phyloP scores from a whole-genome alignment of 2,797 vertebrate species.

The Catostomus latipinnis region DNA sequence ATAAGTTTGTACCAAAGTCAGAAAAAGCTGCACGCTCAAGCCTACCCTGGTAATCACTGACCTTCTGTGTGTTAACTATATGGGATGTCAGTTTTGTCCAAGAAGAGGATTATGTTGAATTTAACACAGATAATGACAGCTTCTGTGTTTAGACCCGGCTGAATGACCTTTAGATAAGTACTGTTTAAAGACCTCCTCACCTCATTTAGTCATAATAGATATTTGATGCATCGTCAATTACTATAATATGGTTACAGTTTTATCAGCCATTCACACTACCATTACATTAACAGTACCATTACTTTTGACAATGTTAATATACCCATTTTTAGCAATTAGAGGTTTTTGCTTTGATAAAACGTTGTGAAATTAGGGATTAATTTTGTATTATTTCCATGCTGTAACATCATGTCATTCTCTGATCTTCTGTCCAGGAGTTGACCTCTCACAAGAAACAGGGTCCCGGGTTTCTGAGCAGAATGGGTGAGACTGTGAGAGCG shows the following conservation, averaged over 20 bases:
- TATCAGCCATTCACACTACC: slow-evolving; percentile 10
- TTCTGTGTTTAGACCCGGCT: slow-evolving; percentile 11
- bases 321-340: not conserved
- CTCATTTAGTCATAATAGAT: slow-evolving; percentile 11
- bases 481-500: slow-evolving; percentile 90
- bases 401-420: not conserved
- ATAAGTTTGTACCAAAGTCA: too few species aligned
- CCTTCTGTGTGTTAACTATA: slow-evolving; percentile 11
- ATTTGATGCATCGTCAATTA: not conserved
- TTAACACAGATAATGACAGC: slow-evolving; percentile 6
- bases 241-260: not conserved
- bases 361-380: not conserved
- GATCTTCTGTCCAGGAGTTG: slow-evolving; percentile 80
- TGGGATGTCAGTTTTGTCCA: not conserved
- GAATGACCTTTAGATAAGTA: slow-evolving; percentile 21
- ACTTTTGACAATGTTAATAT: not conserved
- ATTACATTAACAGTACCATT: not conserved
- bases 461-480: slow-evolving; percentile 86
- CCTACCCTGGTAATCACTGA: slow-evolving; percentile 10
- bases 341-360: not conserved
- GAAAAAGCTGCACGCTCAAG: too few species aligned
- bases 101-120: slow-evolving; percentile 23
- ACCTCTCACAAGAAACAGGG: slow-evolving; percentile 89
- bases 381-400: not conserved
- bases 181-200: slow-evolving; percentile 9